These are phyloP conservation scores for Scomber japonicus DNA, from an alignment of 2,113 vertebrate genomes.

Conservation along the genomic window DNA sequence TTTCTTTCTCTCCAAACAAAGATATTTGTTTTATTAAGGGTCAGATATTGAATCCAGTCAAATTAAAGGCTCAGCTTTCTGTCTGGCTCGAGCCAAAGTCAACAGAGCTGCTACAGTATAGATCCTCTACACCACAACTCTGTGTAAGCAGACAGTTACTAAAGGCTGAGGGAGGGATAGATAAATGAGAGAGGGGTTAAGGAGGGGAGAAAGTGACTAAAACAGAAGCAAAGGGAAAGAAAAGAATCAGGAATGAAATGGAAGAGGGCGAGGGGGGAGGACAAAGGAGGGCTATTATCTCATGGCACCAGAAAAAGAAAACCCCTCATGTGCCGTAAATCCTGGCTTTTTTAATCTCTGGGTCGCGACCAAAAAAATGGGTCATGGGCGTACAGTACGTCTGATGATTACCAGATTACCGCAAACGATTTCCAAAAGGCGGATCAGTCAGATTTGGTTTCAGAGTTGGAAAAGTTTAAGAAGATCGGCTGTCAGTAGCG, in stretches of 20 bases:
- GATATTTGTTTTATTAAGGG: slow-evolving; percentile 88
- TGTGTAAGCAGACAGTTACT: slow-evolving; percentile 72
- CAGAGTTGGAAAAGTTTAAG: slow-evolving; percentile 59
- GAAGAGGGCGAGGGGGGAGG: background rate
- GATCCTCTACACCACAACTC: slow-evolving; percentile 78
- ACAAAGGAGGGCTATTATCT: slow-evolving; percentile 49
- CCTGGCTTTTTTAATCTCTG: slow-evolving; percentile 59
- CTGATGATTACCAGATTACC: slow-evolving; percentile 73
- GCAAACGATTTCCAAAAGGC: slow-evolving; percentile 33
- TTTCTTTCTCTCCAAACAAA: slow-evolving; percentile 84
- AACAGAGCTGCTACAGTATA: slow-evolving; percentile 83
- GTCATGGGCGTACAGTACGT: slow-evolving; percentile 32
- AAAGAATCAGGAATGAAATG: slow-evolving; percentile 31
- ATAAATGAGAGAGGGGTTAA: slow-evolving; percentile 36
- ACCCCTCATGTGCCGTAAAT: slow-evolving; percentile 50
- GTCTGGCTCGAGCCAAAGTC: slow-evolving; percentile 80
- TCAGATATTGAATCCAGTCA: slow-evolving; percentile 82
- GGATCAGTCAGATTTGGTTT: slow-evolving; percentile 64
- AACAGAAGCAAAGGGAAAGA: slow-evolving; percentile 27
- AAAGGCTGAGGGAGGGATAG: slow-evolving; percentile 29
- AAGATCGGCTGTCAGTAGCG: slow-evolving; percentile 56
- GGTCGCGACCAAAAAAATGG: slow-evolving; percentile 36
- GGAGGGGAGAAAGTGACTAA: slow-evolving; percentile 51
- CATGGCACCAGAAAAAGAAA: slow-evolving; percentile 51
- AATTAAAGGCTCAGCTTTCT: slow-evolving; percentile 86